Percentiles rank a stretch among this genome's conserved stretches.
These are phyloP conservation scores for Tautogolabrus adspersus DNA, from an alignment of 2,113 vertebrate species.

Conservation along the genomic window DNA sequence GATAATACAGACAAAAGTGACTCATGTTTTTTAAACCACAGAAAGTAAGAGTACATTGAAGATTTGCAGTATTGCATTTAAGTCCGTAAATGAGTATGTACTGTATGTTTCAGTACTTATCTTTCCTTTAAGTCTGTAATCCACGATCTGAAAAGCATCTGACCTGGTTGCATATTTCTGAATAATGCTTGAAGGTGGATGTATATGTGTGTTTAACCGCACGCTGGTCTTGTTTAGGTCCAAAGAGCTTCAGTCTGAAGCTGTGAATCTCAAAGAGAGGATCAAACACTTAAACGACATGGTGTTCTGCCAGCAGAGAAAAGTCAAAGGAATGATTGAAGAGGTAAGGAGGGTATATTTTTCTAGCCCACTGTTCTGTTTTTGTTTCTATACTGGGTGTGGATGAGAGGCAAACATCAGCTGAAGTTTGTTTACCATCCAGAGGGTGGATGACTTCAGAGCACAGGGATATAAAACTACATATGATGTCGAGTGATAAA, in stretches of 20 bases:
- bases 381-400: slow-evolving; percentile 24
- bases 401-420: neutral
- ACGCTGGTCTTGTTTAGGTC: slow-evolving; percentile 81
- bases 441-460: neutral
- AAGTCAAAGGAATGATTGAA: slow-evolving; percentile 98
- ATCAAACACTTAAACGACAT: slow-evolving; percentile 97
- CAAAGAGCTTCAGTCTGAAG: slow-evolving; percentile 87
- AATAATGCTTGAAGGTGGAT: neutral
- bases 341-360: slow-evolving; percentile 86
- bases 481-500: slow-evolving; percentile 3
- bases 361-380: neutral
- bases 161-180: neutral
- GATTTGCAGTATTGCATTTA: too few relatives aligned
- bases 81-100: neutral
- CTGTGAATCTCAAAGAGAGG: slow-evolving; percentile 89
- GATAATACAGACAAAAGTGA: too few relatives aligned
- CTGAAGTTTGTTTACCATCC: neutral
- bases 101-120: neutral
- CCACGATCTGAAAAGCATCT: neutral
- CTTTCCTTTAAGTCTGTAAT: neutral
- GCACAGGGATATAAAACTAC: neutral
- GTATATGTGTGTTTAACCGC: neutral
- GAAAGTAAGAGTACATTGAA: too few relatives aligned
- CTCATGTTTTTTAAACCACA: too few relatives aligned
- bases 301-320: slow-evolving; percentile 98